A percentile compares a stretch with the other conserved stretches of the same genome.
Evolutionary conservation across 2,888 invertebrate species (phyloP).

Genomic region (Callimorpha dominula): DNA sequence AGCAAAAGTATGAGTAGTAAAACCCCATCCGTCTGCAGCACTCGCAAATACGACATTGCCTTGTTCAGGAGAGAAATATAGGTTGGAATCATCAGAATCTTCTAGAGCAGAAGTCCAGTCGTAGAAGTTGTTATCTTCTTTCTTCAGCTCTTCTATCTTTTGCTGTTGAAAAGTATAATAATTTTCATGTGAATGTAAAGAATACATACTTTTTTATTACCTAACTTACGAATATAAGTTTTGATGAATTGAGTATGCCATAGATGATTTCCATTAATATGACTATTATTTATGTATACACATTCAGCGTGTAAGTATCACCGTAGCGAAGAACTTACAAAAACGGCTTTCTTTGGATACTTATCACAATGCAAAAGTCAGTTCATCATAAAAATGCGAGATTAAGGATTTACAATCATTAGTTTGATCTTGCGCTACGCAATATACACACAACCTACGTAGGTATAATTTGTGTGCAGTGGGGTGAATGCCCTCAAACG

Average conservation of each 20-base stretch:
- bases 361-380: too few species aligned
- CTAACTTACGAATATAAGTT: neutral
- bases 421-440: too few species aligned
- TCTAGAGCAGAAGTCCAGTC: slow-evolving; percentile 94
- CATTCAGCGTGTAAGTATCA: neutral
- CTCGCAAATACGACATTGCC: slow-evolving; percentile 99
- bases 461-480: too few species aligned
- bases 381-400: too few species aligned
- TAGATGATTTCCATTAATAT: neutral
- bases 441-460: too few species aligned
- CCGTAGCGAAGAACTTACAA: too few species aligned
- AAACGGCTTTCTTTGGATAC: too few species aligned
- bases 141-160: slow-evolving; percentile 59
- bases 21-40: slow-evolving; percentile 97
- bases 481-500: too few species aligned
- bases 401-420: too few species aligned
- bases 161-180: slow-evolving; percentile 53
- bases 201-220: neutral
- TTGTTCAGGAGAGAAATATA: slow-evolving; percentile 97
- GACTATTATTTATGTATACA: neutral
- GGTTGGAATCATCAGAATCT: slow-evolving; percentile 93
- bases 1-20: slow-evolving; percentile 93
- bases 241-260: neutral
- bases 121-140: slow-evolving; percentile 78
- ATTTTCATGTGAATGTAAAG: neutral